phyloP scores from a whole-genome alignment of 2,888 invertebrate genomes.

The Baccha elongata region DNA sequence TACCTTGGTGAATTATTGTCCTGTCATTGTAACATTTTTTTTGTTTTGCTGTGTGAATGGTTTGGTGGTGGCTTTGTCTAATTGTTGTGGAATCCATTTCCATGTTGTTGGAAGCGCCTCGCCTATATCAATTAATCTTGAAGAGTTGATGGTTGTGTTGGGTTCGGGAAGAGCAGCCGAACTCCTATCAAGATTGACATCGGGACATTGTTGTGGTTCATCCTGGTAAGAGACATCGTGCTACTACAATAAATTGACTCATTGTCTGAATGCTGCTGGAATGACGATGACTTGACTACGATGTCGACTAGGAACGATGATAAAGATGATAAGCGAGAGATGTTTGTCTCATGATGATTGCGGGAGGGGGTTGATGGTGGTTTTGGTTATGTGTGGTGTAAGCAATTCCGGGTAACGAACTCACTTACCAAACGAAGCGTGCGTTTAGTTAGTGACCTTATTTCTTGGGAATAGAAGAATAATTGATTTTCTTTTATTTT shows the following conservation, averaged over 20 bases:
- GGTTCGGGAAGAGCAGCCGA: slow-evolving; percentile 14
- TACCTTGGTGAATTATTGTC: slow-evolving; percentile 57
- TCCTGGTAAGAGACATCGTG: slow-evolving; percentile 22
- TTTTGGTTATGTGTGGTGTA: slow-evolving; percentile 55
- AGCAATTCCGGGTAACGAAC: slow-evolving; percentile 65
- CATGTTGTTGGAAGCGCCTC: slow-evolving; percentile 65
- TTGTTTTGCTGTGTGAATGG: slow-evolving; percentile 14
- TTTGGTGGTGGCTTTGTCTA: slow-evolving; percentile 43
- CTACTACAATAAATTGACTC: slow-evolving; percentile 70
- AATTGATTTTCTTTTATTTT: slow-evolving; percentile 63
- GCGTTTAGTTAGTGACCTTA: slow-evolving; percentile 60
- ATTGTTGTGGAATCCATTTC: slow-evolving; percentile 70
- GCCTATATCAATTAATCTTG: slow-evolving; percentile 71
- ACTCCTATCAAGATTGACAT: slow-evolving; percentile 61
- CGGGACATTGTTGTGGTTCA: slow-evolving; percentile 66
- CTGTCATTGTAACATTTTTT: slow-evolving; percentile 61
- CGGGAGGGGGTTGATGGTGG: neutral
- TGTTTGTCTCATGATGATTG: slow-evolving; percentile 19
- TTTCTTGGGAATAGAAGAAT: slow-evolving; percentile 63
- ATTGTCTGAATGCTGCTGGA: slow-evolving; percentile 55
- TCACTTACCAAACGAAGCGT: slow-evolving; percentile 27
- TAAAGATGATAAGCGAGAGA: slow-evolving; percentile 65
- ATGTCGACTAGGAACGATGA: slow-evolving; percentile 32
- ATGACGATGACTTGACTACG: slow-evolving; percentile 33
- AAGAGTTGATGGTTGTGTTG: slow-evolving; percentile 49